Evolutionary conservation across 2,113 vertebrate species (phyloP), one percentile per base, ranked within the genome.

Genomic region (Regulus satrapa): DNA sequence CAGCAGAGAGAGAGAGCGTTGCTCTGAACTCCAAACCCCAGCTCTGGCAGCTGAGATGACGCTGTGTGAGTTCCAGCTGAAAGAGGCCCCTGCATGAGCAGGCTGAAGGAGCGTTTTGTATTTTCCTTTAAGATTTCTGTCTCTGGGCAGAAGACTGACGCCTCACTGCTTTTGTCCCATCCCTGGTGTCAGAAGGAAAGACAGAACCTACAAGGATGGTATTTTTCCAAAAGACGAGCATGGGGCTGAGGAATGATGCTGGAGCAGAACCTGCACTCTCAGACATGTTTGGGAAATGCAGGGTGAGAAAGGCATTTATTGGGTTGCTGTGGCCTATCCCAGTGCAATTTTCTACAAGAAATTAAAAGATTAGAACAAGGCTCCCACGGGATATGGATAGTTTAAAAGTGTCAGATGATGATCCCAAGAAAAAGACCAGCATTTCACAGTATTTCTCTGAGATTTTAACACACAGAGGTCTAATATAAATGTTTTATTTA

Each of bases 401-500:
- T 52, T 79, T 41, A 49, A 62, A 69, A 72, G 25, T 25, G 75
- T 68, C 75, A 73, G 43, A 21, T 0, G 1, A 67, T 23, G 48
- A 71, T 21, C 16, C 46, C 55, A 83, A 45, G 58, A n/a, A 75
- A 75, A 71, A 85, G 11, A 38, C 14, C 58, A 66, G 67, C 28
- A 38, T 66, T 69, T 79, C 4, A 5, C 41, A 69, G 38, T 20
- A 45, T 61, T 88, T 73, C 36, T 43, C 74, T 54, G 43, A 59
- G 6, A 81, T 25, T 32, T 75, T 82, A 82, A 94, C 84, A 90
- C 66, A 96, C 75, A 67, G 67, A 95, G 46, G 54, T 77, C 88
- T 88, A 95, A 90, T 96, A 76, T 73, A 97, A 97, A 97, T 94
- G 92, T 97, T 98, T 98, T 98, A 98, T 98, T 98, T 97, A 89